Base-by-base conservation (phyloP, 2,888 invertebrate species). In the Neria commutata region DNA sequence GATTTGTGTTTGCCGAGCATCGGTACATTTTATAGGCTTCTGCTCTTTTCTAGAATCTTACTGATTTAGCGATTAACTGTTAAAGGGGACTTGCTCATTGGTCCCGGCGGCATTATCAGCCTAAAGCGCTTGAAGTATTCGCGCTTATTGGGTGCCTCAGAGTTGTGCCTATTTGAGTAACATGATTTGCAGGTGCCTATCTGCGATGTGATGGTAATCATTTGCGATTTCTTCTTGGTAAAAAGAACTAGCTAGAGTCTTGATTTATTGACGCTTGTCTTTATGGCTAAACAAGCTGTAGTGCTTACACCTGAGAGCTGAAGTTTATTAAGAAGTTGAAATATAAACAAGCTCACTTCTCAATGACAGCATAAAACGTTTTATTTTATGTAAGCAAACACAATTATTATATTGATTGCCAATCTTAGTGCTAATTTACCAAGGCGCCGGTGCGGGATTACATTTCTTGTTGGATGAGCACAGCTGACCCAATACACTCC, bases 371-470 rank as follows among this genome's bases (percentile, higher is more conserved):
- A 37, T 4, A 37, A 37, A 37, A 37, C 29, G 11, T 29, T 37
- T 37, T 37, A 37, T 37, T 14, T n/a, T 11, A 29, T n/a, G n/a
- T n/a, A n/a, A n/a, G n/a, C n/a, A n/a, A n/a, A 8, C 29, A 29
- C 29, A 29, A n/a, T 29, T 11, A 29, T 29, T 29, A 29, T 8
- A 29, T 29, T 37, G n/a, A 10, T 37, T 29, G 29, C 29, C 29
- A 29, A 29, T 29, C 11, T 42, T 19, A 14, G 14, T 23, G 19
- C 19, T 11, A 14, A 24, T 16, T 3, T 19, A 24, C 78, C 75
- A 79, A 40, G 79, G 78, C 8, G 75, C 73, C 6, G 77, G 74
- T 2, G 69, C 68, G 37, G 79, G 76, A 0, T 59, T 19, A 46
- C 78, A 78, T 3, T 64, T 67, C n/a, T 40, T 54, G 24, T 23